Percentiles rank a stretch among this genome's conserved stretches.
phyloP scores from a whole-genome alignment of 2,797 vertebrate species.

The Gymnothorax reevesii region DNA sequence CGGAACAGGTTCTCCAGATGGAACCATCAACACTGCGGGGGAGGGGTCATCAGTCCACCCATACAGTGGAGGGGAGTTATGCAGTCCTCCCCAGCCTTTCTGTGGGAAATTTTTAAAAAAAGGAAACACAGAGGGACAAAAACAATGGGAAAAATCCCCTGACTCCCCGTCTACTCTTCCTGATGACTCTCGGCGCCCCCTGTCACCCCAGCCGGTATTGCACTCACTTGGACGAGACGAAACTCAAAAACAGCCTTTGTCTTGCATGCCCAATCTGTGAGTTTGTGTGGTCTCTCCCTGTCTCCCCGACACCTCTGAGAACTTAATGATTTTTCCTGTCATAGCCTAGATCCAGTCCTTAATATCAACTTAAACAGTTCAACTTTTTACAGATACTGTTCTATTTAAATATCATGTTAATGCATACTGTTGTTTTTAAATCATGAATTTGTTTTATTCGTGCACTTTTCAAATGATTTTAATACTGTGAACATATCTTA shows the following conservation, averaged over 20 bases:
- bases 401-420: conserved; percentile 10
- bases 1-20: conserved; percentile 2
- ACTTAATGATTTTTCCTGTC: background rate
- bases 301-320: background rate
- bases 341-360: background rate
- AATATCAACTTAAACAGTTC: conserved; percentile 3
- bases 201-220: background rate
- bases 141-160: background rate
- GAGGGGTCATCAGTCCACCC: background rate
- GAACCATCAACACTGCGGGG: background rate
- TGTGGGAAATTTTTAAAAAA: background rate
- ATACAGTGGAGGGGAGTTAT: background rate
- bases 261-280: conserved; percentile 9
- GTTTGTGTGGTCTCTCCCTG: background rate
- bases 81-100: background rate
- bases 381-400: conserved; percentile 6
- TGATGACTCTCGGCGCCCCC: background rate
- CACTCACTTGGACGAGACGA: background rate
- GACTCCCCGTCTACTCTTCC: background rate
- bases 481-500: conserved; percentile 51
- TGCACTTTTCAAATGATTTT: conserved; percentile 47
- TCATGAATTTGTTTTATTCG: conserved; percentile 30
- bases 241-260: background rate
- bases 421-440: background rate
- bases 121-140: conserved; percentile 1